Conservation (phyloP, 2,113 vertebrate species). For the Corythaixoides concolor region DNA sequence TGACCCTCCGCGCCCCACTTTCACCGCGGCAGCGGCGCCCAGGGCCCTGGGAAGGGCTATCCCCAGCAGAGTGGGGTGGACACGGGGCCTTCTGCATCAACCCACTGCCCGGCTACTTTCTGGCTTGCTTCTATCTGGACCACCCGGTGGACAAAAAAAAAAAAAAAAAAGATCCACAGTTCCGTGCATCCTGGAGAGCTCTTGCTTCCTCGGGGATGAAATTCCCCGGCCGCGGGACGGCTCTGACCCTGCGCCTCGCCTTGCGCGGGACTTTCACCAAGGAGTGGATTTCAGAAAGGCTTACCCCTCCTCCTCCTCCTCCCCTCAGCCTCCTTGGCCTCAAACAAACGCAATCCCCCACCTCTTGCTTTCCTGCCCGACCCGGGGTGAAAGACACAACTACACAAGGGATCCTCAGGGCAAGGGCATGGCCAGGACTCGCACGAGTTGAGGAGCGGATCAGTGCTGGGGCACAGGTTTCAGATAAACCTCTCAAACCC, state of each 20-base stretch:
- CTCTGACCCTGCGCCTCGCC: accelerated
- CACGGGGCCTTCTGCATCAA: not conserved
- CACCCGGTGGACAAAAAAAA: no score
- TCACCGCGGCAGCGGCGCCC: accelerated
- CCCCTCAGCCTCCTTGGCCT: accelerated
- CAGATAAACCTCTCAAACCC: not conserved
- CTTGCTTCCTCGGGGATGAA: not conserved
- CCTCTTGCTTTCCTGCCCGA: not conserved
- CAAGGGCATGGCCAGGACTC: no score
- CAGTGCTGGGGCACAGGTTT: not conserved
- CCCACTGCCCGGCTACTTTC: not conserved
- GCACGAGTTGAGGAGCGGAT: not conserved
- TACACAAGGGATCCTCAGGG: not conserved
- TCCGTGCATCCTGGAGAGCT: accelerated
- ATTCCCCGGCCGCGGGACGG: accelerated
- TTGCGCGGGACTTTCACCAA: accelerated
- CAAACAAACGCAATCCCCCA: not conserved
- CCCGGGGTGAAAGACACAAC: not conserved
- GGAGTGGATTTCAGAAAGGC: not conserved
- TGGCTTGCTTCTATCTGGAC: not conserved
- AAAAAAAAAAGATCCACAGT: not conserved
- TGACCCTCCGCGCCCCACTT: not conserved
- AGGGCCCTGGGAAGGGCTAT: not conserved
- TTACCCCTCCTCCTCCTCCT: not conserved
- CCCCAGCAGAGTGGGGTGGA: not conserved